Conservation (phyloP, 2,888 invertebrate genomes). For the Rosalia funebris region DNA sequence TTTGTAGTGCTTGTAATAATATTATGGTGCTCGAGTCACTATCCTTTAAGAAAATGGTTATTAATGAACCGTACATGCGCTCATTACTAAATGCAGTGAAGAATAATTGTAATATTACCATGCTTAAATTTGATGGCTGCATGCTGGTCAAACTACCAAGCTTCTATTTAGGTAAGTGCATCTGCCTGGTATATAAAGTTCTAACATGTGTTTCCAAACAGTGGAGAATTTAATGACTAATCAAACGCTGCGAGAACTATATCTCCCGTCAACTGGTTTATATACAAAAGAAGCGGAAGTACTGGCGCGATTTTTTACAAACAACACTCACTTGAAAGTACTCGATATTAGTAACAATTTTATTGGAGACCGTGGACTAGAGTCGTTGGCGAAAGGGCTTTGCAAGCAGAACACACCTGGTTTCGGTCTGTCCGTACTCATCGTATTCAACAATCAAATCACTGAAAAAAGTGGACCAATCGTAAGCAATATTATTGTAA, state of each 20-base stretch:
- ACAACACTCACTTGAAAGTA: conserved; percentile 55
- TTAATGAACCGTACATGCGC: conserved; percentile 56
- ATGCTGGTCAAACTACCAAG: conserved; percentile 53
- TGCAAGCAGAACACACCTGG: conserved; percentile 51
- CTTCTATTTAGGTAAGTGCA: conserved; percentile 56
- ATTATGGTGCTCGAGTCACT: conserved; percentile 53
- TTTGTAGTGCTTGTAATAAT: conserved; percentile 54
- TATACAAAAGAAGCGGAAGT: conserved; percentile 60
- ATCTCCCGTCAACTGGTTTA: conserved; percentile 57
- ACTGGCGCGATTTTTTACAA: conserved; percentile 53
- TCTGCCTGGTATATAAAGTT: conserved; percentile 3
- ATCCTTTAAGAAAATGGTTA: conserved; percentile 55
- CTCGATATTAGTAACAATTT: conserved; percentile 60
- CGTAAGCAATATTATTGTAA: conserved; percentile 58
- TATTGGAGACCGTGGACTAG: conserved; percentile 60
- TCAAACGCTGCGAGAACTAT: conserved; percentile 54
- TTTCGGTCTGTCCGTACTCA: conserved; percentile 55
- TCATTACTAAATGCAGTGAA: conserved; percentile 53
- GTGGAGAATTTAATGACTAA: conserved; percentile 57
- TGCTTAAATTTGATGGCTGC: conserved; percentile 58
- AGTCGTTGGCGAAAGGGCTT: conserved; percentile 57
- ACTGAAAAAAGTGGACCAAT: conserved; percentile 58
- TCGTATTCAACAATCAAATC: conserved; percentile 59
- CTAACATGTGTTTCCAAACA: conserved; percentile 24
- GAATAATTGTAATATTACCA: conserved; percentile 53